Base-by-base conservation (phyloP, 2,797 vertebrate species). In the Periophthalmus magnuspinnatus region DNA sequence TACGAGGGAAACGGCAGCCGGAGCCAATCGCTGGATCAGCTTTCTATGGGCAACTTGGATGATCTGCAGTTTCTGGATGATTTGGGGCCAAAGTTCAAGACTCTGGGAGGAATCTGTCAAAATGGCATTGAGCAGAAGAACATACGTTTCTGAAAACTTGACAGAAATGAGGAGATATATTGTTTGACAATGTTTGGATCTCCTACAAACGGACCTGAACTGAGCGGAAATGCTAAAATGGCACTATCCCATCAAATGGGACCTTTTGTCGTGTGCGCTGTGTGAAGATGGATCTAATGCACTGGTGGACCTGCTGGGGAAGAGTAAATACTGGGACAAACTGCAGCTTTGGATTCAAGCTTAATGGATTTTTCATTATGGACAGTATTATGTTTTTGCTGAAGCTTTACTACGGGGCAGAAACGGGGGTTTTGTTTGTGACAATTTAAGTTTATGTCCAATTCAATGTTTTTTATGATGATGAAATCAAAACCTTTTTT, bases 81-180 rank as follows among this genome's bases (percentile, higher is more conserved):
- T 21, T 67, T 95, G 68, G 93, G 84, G 36, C 88, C 92, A 8
- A 84, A 77, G 28, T 94, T 95, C 81, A 82, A 82, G 58, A 68
- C 32, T 0, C 72, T 93, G 17, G 93, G 72, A 54, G 69, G 69
- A 52, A 86, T 92, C 3, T 88, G 81, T 76, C 50, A 65, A 0
- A 6, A 74, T 16, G 48, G 58, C 22, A 24, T 82, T 11, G 2
- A 74, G 74, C 71, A 70, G 50, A 89, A 77, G 45, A 76, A 75
- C 0, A 14, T 41, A 13, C 36, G 71, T 10, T 8, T 82, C 38
- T 91, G 71, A 70, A 33, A 22, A 36, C 55, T 50, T 54, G 1
- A 41, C 50, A 52, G 6, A 28, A 5, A 67, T 14, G 47, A 45
- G 14, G 56, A 67, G 34, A 55, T 41, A 11, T 67, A 2, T 41